Base-by-base conservation (phyloP, 2,797 vertebrate species). In the Danio jaintianensis region DNA sequence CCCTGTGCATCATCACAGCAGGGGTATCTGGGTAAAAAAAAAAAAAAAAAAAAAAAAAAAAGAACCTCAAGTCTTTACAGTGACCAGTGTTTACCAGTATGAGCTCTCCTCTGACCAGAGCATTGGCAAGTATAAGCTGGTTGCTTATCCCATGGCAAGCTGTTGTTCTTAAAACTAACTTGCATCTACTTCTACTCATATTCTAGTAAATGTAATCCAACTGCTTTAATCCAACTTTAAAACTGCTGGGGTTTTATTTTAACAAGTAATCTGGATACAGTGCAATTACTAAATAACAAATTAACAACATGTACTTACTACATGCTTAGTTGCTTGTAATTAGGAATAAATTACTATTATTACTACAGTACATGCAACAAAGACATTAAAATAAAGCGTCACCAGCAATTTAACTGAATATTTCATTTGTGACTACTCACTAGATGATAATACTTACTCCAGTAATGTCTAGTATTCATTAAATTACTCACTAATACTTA, bases 1-100 rank as follows among this genome's bases (percentile, higher is more conserved):
- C n/a, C 12, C 43, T 9, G 66, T 52, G 64, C 64, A 69, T 69
- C 2, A 58, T 40, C 40, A 70, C 55, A 63, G 18, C 77, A 53
- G 53, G 45, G 53, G 22, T 40, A 45, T 15, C 9, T 20, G 3
- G 40, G 50, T 11, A 42, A 12, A 12, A 50, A n/a, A n/a, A n/a
- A n/a, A n/a, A n/a, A n/a, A n/a, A n/a, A 67, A 62, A 67, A 50
- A 36, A 47, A 43, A 11, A 22, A n/a, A n/a, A n/a, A n/a, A n/a
- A n/a, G n/a, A n/a, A n/a, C n/a, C 13, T 77, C 45, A 16, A 29
- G 36, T 56, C 50, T 58, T 73, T n/a, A 48, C 43, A 15, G 38
- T 22, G 47, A 64, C 12, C 36, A 42, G 64, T 50, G 15, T 52
- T 62, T 18, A 55, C 18, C 16, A 63, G 15, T 45, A 64, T 43